Evolutionary conservation across 2,888 invertebrate species (phyloP).

Genomic region (Drosophila formosana): DNA sequence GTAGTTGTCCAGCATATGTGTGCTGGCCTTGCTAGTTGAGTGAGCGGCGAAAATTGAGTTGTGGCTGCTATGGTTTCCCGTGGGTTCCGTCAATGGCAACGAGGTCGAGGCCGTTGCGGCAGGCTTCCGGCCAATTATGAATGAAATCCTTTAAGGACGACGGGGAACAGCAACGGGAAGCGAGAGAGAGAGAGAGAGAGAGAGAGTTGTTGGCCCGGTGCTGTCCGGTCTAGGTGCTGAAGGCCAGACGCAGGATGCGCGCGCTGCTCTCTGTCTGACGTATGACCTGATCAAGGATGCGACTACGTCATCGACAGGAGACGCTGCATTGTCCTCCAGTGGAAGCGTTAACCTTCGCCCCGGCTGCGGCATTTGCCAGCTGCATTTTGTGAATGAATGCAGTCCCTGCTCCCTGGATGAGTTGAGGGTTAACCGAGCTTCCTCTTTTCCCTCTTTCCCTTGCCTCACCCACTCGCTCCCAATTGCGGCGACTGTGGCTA

Average conservation of each 20-base stretch:
- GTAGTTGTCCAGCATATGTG: background rate
- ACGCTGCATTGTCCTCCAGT: slow-evolving; percentile 53
- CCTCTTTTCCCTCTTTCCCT: background rate
- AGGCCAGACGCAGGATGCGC: slow-evolving; percentile 38
- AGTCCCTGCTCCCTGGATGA: background rate
- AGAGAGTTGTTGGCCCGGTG: slow-evolving; percentile 13
- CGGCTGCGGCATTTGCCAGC: slow-evolving; percentile 39
- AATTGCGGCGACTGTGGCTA: background rate
- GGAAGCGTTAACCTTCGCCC: slow-evolving; percentile 74
- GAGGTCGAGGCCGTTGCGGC: slow-evolving; percentile 62
- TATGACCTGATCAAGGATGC: slow-evolving; percentile 67
- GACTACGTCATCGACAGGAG: slow-evolving; percentile 65
- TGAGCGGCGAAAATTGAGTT: slow-evolving; percentile 29
- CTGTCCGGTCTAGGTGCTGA: slow-evolving; percentile 20
- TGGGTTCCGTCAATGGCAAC: slow-evolving; percentile 43
- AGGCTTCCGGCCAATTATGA: slow-evolving; percentile 72
- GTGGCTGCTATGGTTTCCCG: slow-evolving; percentile 48
- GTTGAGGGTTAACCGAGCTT: slow-evolving; percentile 1
- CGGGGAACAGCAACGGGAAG: slow-evolving; percentile 2
- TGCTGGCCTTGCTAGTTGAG: slow-evolving; percentile 15
- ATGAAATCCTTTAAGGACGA: slow-evolving; percentile 65
- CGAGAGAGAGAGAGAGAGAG: background rate
- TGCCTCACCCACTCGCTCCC: background rate
- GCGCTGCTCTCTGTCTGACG: slow-evolving; percentile 49
- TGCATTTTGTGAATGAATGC: slow-evolving; percentile 18